These are phyloP conservation scores for Capreolus pygargus DNA, from an alignment of 2,113 vertebrate species.

Conservation along the genomic window DNA sequence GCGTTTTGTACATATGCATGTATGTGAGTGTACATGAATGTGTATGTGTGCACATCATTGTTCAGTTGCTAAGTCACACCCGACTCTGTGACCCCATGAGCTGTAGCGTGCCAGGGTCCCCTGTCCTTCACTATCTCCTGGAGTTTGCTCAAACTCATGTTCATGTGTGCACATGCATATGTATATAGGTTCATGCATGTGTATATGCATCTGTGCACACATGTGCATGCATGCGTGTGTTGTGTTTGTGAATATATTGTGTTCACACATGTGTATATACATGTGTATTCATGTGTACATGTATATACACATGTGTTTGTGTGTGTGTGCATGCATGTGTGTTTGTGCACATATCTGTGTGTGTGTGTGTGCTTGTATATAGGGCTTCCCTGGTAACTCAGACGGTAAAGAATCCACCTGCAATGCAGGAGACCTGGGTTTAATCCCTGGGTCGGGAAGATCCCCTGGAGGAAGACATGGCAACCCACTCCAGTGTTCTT, in stretches of 20 bases:
- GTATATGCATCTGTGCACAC: background rate
- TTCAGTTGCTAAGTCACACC: background rate
- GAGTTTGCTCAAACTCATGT: background rate
- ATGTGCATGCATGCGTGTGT: accelerated
- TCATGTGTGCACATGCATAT: accelerated
- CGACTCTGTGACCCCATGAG: background rate
- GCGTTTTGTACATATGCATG: accelerated
- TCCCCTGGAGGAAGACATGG: background rate
- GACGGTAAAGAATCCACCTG: background rate
- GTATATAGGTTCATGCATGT: accelerated
- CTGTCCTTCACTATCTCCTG: background rate
- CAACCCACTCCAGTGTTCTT: background rate
- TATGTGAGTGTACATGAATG: background rate
- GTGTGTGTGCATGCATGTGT: background rate
- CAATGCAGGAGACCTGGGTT: background rate
- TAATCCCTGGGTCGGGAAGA: background rate
- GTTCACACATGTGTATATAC: accelerated
- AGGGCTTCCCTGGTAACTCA: background rate
- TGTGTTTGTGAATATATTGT: background rate
- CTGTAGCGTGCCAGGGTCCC: background rate
- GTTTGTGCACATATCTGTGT: accelerated
- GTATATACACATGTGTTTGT: too few relatives aligned
- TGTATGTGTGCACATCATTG: accelerated
- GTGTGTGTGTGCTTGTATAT: background rate
- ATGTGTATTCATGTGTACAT: too few relatives aligned